Evolutionary conservation across 2,888 invertebrate genomes (phyloP).

Genomic region (Microctonus brassicae): DNA sequence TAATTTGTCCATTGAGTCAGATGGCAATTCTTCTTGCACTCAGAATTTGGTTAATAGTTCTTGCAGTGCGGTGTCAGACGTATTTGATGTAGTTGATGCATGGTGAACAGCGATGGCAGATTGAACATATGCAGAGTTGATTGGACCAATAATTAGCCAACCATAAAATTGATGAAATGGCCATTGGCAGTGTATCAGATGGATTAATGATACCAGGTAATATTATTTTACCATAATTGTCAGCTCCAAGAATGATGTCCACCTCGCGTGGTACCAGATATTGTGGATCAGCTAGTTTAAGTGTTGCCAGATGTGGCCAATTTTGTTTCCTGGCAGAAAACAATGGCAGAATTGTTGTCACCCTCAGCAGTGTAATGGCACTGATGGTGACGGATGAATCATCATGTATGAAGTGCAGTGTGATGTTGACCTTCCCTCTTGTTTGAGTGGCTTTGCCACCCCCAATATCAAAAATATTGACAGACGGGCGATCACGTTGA

Average conservation of each 20-base stretch:
- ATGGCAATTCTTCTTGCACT: too few relatives aligned
- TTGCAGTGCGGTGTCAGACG: too few relatives aligned
- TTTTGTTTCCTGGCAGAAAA: background rate
- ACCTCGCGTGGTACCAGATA: background rate
- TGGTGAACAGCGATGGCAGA: too few relatives aligned
- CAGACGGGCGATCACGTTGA: background rate
- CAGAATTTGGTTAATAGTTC: too few relatives aligned
- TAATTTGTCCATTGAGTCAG: too few relatives aligned
- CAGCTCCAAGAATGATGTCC: slow-evolving; percentile 14
- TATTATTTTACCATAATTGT: background rate
- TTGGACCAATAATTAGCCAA: background rate
- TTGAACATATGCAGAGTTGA: background rate
- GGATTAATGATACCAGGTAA: background rate
- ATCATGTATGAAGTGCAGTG: background rate
- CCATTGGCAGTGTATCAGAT: background rate
- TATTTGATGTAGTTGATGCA: too few relatives aligned
- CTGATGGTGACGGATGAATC: background rate
- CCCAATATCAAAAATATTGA: background rate
- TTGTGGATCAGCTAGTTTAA: slow-evolving; percentile 2
- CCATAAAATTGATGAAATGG: background rate
- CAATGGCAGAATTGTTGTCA: background rate
- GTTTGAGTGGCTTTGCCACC: background rate
- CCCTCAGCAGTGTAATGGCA: background rate
- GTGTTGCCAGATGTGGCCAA: background rate
- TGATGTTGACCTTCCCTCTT: background rate